Conservation (phyloP, 2,113 vertebrate genomes). For the Morphnarchus princeps region DNA sequence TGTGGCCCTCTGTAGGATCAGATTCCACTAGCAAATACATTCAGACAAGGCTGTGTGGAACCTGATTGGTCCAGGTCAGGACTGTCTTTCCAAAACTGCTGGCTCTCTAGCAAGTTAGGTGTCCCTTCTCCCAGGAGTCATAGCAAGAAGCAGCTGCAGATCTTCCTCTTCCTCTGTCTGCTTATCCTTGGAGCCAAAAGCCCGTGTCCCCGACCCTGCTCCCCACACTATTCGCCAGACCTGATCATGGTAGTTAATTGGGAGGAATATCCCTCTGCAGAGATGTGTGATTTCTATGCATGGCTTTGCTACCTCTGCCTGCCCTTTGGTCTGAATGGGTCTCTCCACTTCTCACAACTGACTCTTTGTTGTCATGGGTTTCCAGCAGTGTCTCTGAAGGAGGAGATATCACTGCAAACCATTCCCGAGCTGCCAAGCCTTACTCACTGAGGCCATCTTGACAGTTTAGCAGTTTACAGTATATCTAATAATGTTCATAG, state of each 20-base stretch:
- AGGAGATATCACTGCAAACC: neutral
- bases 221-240: neutral
- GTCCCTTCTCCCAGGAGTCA: neutral
- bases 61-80: neutral
- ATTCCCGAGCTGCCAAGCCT: neutral
- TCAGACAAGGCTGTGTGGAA: neutral
- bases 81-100: neutral
- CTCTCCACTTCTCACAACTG: neutral
- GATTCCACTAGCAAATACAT: neutral
- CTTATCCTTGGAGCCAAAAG: neutral
- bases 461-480: neutral
- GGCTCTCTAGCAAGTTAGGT: neutral
- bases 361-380: neutral
- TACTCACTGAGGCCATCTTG: neutral
- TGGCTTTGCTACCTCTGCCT: neutral
- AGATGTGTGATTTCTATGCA: neutral
- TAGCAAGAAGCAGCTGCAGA: neutral
- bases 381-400: neutral
- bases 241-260: neutral
- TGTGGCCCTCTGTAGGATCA: neutral
- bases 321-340: neutral
- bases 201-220: neutral
- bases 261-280: neutral
- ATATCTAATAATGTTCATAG: neutral
- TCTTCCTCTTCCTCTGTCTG: neutral